A percentile compares a stretch with the other conserved stretches of the same genome.
phyloP scores from a whole-genome alignment of 1,140 invertebrate species.

The Listronotus oregonensis region DNA sequence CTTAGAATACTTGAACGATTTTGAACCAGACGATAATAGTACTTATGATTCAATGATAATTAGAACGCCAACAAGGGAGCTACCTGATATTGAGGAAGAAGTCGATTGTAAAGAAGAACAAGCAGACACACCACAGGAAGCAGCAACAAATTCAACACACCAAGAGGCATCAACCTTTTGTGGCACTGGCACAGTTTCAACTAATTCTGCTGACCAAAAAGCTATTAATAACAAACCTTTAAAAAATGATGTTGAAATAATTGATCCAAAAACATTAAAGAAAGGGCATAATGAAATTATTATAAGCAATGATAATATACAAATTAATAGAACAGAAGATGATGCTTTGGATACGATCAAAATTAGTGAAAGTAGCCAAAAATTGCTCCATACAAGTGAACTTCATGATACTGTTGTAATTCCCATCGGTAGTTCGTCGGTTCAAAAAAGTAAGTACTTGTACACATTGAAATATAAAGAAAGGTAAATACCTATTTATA shows the following conservation, averaged over 20 bases:
- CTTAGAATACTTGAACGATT: constrained; percentile 26
- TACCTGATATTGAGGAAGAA: constrained; percentile 40
- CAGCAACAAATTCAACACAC: neutral
- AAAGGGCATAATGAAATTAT: constrained; percentile 4
- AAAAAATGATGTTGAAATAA: constrained; percentile 2
- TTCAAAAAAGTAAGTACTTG: neutral
- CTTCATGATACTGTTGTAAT: constrained; percentile 37
- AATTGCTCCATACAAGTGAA: constrained; percentile 34
- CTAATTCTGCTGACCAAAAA: neutral
- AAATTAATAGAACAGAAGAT: constrained; percentile 7
- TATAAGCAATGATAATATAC: constrained; percentile 8
- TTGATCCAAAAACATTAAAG: neutral
- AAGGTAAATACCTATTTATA: too few relatives aligned
- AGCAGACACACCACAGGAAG: neutral
- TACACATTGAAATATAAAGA: too few relatives aligned
- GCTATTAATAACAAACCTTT: constrained; percentile 4
- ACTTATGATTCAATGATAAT: constrained; percentile 9
- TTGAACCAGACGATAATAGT: constrained; percentile 16
- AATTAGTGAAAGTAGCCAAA: constrained; percentile 5
- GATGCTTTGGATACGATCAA: neutral
- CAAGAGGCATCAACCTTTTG: neutral
- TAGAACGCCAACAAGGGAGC: constrained; percentile 30
- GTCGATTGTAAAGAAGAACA: constrained; percentile 15
- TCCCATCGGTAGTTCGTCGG: neutral
- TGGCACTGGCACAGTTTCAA: neutral